phyloP scores from a whole-genome alignment of 2,113 vertebrate species.

The Lophotis ruficrista region DNA sequence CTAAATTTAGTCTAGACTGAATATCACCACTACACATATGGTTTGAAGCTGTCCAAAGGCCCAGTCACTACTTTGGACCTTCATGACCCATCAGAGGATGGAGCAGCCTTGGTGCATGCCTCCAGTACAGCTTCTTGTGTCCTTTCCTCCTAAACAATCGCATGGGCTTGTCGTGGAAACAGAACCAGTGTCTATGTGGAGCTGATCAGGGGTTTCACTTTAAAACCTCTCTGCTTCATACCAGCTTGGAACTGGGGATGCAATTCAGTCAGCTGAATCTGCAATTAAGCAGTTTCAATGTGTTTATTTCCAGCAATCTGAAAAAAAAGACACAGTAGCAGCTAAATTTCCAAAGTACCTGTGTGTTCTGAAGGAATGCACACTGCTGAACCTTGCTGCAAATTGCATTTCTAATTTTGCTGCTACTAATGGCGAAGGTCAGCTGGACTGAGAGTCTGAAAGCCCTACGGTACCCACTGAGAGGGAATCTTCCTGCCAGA shows the following conservation, averaged over 20 bases:
- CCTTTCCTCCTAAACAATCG: background rate
- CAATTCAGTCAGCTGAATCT: background rate
- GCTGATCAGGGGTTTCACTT: background rate
- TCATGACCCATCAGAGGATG: background rate
- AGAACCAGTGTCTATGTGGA: background rate
- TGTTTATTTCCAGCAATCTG: background rate
- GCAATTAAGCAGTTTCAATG: background rate
- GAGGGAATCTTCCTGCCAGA: background rate
- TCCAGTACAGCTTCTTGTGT: background rate
- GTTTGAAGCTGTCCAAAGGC: background rate
- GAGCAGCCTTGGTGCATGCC: background rate
- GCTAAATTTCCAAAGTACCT: background rate
- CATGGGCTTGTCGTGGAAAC: rapidly evolving
- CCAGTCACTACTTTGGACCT: background rate
- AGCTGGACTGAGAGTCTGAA: background rate
- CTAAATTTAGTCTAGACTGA: background rate
- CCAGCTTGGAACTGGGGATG: background rate
- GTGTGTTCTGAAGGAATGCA: background rate
- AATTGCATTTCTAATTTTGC: background rate
- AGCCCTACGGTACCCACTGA: background rate
- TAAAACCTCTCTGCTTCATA: background rate
- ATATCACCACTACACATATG: background rate
- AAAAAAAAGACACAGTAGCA: background rate
- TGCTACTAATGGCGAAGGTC: background rate
- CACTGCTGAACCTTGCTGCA: background rate